A percentile compares a stretch with the other conserved stretches of the same genome.
These are phyloP conservation scores for Psettodes erumei DNA, from an alignment of 2,113 vertebrate genomes.

Conservation along the genomic window DNA sequence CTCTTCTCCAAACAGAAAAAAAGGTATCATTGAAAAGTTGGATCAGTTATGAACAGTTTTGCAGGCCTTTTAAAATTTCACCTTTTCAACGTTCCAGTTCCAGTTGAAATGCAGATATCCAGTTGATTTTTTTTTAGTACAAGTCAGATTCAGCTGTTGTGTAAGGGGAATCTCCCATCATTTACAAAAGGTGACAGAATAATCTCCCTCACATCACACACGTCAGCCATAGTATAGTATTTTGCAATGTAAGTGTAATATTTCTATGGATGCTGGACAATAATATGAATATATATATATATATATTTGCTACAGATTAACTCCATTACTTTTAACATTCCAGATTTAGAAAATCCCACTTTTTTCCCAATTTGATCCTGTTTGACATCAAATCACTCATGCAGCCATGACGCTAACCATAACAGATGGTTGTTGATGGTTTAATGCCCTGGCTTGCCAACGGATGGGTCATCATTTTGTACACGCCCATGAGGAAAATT, in stretches of 20 bases:
- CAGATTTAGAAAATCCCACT: slow-evolving; percentile 19
- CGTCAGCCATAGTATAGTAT: not conserved
- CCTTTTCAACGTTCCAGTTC: no score
- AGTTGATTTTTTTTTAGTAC: not conserved
- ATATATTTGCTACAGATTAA: no score
- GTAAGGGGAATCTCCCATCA: not conserved
- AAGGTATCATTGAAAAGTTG: no score
- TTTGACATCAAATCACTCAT: slow-evolving; percentile 38
- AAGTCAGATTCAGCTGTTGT: not conserved
- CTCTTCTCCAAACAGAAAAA: no score
- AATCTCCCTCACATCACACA: not conserved
- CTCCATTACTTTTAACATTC: not conserved
- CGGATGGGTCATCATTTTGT: slow-evolving; percentile 56
- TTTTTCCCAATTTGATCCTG: slow-evolving; percentile 41
- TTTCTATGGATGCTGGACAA: not conserved
- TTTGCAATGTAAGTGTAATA: no score
- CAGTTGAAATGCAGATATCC: not conserved
- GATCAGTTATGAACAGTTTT: no score
- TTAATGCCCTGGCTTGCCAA: slow-evolving; percentile 53
- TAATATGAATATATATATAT: no score
- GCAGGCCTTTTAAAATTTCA: no score
- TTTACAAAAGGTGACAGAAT: not conserved
- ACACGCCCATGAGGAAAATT: slow-evolving; percentile 70
- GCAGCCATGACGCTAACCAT: slow-evolving; percentile 64
- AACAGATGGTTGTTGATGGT: slow-evolving; percentile 69